phyloP scores from a whole-genome alignment of 2,797 vertebrate species.

The Urocyon cinereoargenteus region DNA sequence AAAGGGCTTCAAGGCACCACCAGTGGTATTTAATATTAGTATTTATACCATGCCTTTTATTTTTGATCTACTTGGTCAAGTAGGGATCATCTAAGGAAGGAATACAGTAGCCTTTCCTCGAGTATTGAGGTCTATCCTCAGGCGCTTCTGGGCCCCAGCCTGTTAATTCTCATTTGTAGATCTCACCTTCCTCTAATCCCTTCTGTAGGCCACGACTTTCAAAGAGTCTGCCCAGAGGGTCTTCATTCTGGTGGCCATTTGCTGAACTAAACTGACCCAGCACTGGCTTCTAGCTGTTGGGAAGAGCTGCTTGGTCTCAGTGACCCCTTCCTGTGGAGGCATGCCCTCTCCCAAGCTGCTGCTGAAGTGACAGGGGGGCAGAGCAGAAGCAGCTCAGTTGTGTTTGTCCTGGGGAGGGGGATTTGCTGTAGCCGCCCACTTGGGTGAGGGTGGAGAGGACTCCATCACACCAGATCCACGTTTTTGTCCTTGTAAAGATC shows the following conservation, averaged over 20 bases:
- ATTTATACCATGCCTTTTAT: constrained; percentile 42
- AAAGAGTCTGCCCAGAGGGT: neutral
- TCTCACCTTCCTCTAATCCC: neutral
- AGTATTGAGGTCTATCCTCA: neutral
- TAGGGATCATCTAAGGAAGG: neutral
- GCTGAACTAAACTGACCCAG: neutral
- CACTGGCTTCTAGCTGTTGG: neutral
- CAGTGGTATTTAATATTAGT: constrained; percentile 17
- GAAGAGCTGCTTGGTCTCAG: neutral
- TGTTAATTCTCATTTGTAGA: neutral
- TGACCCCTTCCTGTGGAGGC: neutral
- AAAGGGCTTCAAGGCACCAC: constrained; percentile 69
- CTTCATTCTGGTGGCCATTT: neutral
- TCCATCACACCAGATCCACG: neutral
- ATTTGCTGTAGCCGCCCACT: neutral
- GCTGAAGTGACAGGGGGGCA: neutral
- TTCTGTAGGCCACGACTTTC: neutral
- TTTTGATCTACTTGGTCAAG: neutral
- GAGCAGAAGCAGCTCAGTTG: neutral
- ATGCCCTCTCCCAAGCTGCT: neutral
- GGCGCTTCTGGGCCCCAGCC: neutral
- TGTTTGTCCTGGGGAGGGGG: neutral
- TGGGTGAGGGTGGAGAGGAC: neutral
- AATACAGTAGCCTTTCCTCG: neutral
- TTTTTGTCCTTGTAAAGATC: neutral